phyloP scores from a whole-genome alignment of 2,888 invertebrate genomes.

The Rosalia funebris region DNA sequence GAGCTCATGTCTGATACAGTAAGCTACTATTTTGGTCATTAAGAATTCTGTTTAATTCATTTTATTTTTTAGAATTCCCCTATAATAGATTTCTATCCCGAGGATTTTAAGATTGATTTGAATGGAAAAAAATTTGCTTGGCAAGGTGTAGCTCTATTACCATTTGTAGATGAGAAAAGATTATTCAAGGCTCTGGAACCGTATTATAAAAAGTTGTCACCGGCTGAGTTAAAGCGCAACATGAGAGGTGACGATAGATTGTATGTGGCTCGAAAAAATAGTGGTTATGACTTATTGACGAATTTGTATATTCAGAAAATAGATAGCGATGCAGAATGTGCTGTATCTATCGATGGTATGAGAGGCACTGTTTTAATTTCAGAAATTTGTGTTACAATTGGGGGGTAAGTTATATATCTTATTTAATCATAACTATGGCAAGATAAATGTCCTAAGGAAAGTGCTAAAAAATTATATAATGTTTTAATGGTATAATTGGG shows the following conservation, averaged over 20 bases:
- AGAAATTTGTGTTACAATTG: conserved; percentile 73
- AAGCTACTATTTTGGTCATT: conserved; percentile 59
- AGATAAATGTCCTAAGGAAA: too few species aligned
- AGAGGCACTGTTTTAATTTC: conserved; percentile 81
- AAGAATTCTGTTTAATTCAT: conserved; percentile 24
- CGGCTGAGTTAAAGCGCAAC: conserved; percentile 89
- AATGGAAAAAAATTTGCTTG: conserved; percentile 99
- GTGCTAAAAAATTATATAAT: too few species aligned
- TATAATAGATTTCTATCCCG: conserved; percentile 99
- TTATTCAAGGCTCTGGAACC: conserved; percentile 84
- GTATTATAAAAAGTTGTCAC: conserved; percentile 82
- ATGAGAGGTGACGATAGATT: conserved; percentile 88
- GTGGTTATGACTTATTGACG: conserved; percentile 75
- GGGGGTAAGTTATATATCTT: conserved; percentile 69
- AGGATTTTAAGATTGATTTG: conserved; percentile 95
- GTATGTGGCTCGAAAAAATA: conserved; percentile 81
- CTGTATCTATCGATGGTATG: conserved; percentile 82
- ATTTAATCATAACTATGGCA: not conserved
- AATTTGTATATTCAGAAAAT: conserved; percentile 74
- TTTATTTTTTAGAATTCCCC: conserved; percentile 76
- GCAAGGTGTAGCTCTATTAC: conserved; percentile 98
- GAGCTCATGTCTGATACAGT: conserved; percentile 91
- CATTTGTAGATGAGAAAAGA: conserved; percentile 95
- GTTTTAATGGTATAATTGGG: too few species aligned
- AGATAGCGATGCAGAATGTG: conserved; percentile 67